A percentile compares a stretch with the other conserved stretches of the same genome.
These are phyloP conservation scores for Hydrophis major DNA, from an alignment of 2,797 vertebrate genomes.

Conservation along the genomic window DNA sequence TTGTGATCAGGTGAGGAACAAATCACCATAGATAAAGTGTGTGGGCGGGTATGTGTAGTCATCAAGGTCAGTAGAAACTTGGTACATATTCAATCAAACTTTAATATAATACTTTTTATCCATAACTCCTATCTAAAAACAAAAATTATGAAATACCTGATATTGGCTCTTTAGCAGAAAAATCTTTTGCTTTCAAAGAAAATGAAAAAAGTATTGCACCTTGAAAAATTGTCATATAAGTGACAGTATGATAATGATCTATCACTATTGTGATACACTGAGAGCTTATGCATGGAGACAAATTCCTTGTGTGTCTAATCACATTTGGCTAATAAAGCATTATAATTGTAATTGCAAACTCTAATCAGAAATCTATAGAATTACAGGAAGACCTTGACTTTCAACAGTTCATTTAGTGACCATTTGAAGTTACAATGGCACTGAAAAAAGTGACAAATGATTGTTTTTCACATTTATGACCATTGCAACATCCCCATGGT, in stretches of 20 bases:
- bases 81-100: neutral
- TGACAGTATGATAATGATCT: neutral
- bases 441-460: neutral
- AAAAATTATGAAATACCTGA: neutral
- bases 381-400: neutral
- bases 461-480: neutral
- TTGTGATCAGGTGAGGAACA: neutral
- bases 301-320: no score
- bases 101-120: neutral
- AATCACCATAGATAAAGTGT: neutral
- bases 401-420: neutral
- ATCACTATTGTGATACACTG: no score
- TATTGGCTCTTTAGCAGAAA: neutral
- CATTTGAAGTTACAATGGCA: neutral
- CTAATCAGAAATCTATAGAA: neutral
- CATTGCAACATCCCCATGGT: neutral
- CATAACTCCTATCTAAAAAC: neutral
- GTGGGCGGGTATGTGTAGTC: neutral
- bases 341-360: neutral
- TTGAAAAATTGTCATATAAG: neutral
- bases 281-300: no score
- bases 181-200: neutral
- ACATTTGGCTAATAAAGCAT: no score
- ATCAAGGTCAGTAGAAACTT: neutral
- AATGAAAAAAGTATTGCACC: neutral